Evolutionary conservation across 2,888 invertebrate species (phyloP), one percentile per base, ranked within the genome.

Genomic region (Chrysolina oricalcia): DNA sequence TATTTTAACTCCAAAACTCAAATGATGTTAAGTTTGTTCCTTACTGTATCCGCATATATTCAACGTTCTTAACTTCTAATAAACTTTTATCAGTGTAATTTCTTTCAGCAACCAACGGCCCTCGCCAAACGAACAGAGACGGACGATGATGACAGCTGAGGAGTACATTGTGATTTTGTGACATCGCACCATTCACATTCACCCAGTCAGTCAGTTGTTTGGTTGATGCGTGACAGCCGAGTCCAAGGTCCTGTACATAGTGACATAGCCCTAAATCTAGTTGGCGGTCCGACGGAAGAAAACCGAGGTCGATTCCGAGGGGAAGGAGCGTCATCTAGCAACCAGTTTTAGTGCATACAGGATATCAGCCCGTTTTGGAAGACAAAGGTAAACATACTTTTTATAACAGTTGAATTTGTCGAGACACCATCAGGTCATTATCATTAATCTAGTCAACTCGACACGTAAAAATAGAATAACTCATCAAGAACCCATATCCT

Each of bases 131-230:
- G 78, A 81, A 83, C 83, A 84, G 85, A 85, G 85, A 85, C 81
- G 82, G 84, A 83, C 85, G 86, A 84, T 86, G 86, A 86, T 86
- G 86, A 86, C 87, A 87, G 85, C 82, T 81, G 84, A 83, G 80
- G 84, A 83, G 80, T 80, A 76, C 70, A 76, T 80, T 79, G 84
- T 84, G 85, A 87, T 87, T 87, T 85, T 83, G 81, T 84, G 83
- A 87, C 87, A 87, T 85, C 84, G 84, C 84, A 83, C 86, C 80
- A 83, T 77, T 53, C 82, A 80, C 78, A 35, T 8, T 82, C 82
- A 81, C 78, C 76, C 80, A 82, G 80, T 80, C 80, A 79, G 78
- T 65, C 81, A 86, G 87, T 86, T 83, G 86, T 85, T 84, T 85
- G 83, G 83, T 83, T 83, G 84, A 85, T 87, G 87, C 83, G 86